Conservation (phyloP, 2,113 vertebrate species). For the Dipodomys merriami region DNA sequence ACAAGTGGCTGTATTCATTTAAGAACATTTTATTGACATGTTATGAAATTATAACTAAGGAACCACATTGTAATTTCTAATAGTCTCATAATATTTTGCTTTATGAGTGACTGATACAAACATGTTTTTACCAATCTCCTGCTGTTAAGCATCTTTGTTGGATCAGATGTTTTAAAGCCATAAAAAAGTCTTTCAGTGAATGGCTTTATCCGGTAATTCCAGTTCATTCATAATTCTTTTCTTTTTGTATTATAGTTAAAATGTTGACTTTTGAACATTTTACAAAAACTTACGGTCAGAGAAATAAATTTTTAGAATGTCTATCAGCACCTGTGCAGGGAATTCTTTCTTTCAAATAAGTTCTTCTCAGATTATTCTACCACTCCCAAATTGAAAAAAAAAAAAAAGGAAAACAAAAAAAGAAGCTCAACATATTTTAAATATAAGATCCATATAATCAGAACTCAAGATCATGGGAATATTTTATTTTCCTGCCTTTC, state of each 20-base stretch:
- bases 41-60: conserved; percentile 16
- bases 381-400: neutral
- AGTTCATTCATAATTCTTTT: neutral
- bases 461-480: neutral
- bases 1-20: neutral
- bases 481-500: conserved; percentile 26
- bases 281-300: too few relatives aligned
- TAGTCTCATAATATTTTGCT: conserved; percentile 37
- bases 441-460: conserved; percentile 22
- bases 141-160: neutral
- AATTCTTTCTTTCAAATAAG: too few relatives aligned
- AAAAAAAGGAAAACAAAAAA: too few relatives aligned
- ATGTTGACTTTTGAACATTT: too few relatives aligned
- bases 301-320: too few relatives aligned
- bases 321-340: too few relatives aligned
- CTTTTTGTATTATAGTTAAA: neutral
- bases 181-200: neutral
- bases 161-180: conserved; percentile 35
- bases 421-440: neutral
- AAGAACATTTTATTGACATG: neutral
- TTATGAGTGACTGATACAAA: neutral
- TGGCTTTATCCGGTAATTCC: neutral
- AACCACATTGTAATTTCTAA: neutral
- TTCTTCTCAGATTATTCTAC: neutral
- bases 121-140: neutral